A percentile compares a stretch with the other conserved stretches of the same genome.
These are phyloP conservation scores for Onychostoma macrolepis DNA, from an alignment of 2,113 vertebrate species.

Conservation along the genomic window DNA sequence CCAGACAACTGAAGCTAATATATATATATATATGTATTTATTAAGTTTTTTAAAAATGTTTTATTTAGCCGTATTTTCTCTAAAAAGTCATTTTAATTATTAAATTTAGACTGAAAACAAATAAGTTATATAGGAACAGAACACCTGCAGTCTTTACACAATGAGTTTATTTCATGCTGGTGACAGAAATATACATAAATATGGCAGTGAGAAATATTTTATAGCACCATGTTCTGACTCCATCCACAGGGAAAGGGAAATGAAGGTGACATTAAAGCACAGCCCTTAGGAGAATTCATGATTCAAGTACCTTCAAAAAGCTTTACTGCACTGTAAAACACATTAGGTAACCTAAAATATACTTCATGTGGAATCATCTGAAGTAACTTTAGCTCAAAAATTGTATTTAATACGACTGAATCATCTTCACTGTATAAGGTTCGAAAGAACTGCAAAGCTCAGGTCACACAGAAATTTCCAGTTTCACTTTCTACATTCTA, in stretches of 20 bases:
- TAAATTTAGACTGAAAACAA: background rate
- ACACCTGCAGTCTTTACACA: background rate
- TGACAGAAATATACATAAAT: slow-evolving; percentile 8
- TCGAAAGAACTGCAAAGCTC: background rate
- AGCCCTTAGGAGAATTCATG: background rate
- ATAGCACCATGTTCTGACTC: background rate
- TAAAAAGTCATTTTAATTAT: background rate
- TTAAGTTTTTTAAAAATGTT: too few species aligned
- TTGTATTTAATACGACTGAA: background rate
- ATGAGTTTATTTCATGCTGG: background rate
- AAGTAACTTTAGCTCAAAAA: background rate
- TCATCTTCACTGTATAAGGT: background rate
- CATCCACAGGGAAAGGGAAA: slow-evolving; percentile 1
- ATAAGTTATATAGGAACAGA: background rate
- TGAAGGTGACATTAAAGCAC: slow-evolving; percentile 1
- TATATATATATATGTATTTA: too few species aligned
- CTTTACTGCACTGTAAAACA: slow-evolving; percentile 9
- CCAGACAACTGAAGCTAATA: too few species aligned
- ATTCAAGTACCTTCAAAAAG: slow-evolving; percentile 5
- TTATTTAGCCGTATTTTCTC: background rate
- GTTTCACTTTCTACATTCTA: slow-evolving; percentile 14
- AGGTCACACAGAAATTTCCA: background rate
- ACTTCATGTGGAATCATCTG: background rate
- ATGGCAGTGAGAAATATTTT: slow-evolving; percentile 16
- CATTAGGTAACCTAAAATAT: background rate